Evolutionary conservation across 2,888 invertebrate genomes (phyloP).

Genomic region (Synanthedon vespiformis): DNA sequence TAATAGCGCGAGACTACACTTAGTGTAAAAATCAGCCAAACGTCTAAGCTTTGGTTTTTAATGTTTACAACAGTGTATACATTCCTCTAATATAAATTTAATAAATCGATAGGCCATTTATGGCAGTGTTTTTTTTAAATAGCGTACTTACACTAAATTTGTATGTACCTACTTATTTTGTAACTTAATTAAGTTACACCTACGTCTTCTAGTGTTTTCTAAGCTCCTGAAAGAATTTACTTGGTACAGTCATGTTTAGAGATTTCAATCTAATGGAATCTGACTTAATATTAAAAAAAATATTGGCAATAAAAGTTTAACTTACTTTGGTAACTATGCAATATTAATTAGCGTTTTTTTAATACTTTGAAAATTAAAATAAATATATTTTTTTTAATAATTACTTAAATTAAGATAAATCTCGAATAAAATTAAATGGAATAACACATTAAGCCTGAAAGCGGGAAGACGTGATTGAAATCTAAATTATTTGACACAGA

Average conservation of each 20-base stretch:
- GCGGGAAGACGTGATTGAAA: conserved; percentile 24
- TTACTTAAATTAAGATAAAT: too few relatives aligned
- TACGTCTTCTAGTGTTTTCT: background rate
- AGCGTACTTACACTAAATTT: background rate
- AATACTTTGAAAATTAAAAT: too few relatives aligned
- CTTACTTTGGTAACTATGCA: too few relatives aligned
- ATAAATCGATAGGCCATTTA: conserved; percentile 39
- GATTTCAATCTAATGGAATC: background rate
- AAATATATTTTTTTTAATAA: too few relatives aligned
- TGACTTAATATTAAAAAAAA: background rate
- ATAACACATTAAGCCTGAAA: conserved; percentile 11
- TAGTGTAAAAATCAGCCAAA: conserved; percentile 44
- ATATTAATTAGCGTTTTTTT: too few relatives aligned
- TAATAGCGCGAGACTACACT: conserved; percentile 47
- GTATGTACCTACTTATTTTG: background rate
- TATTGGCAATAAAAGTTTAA: background rate
- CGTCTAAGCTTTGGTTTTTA: conserved; percentile 56
- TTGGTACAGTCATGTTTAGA: background rate
- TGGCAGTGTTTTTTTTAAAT: conserved; percentile 34
- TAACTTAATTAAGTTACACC: background rate
- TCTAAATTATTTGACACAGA: conserved; percentile 6
- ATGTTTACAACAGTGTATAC: conserved; percentile 33
- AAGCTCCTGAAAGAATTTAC: background rate
- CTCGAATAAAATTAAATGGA: too few relatives aligned
- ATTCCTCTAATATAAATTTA: background rate